Percentiles rank a stretch among this genome's conserved stretches.
These are phyloP conservation scores for Notolabrus celidotus DNA, from an alignment of 2,797 vertebrate genomes.

Conservation along the genomic window DNA sequence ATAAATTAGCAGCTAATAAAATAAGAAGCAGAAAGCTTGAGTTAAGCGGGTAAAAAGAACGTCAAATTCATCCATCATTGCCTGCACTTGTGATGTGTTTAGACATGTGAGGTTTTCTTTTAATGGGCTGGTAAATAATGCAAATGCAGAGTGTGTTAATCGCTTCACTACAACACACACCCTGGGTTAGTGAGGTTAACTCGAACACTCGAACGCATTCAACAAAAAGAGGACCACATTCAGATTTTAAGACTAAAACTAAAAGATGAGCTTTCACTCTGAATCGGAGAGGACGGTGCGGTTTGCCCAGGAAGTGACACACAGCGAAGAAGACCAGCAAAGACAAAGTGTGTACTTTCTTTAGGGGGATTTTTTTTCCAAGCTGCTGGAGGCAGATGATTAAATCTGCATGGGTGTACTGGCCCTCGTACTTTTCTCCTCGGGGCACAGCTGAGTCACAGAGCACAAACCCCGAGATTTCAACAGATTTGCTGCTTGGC, in stretches of 20 bases:
- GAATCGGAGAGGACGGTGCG: not conserved
- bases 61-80: conserved; percentile 42
- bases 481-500: conserved; percentile 70
- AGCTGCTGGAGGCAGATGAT: conserved; percentile 32
- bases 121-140: conserved; percentile 62
- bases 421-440: conserved; percentile 38
- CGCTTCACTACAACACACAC: conserved; percentile 27
- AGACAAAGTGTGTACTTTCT: not conserved
- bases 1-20: too few species aligned
- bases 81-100: conserved; percentile 19
- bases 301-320: not conserved
- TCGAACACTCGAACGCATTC: conserved; percentile 31
- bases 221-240: conserved; percentile 10
- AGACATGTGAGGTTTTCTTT: conserved; percentile 41
- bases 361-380: conserved; percentile 24
- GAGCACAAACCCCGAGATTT: conserved; percentile 59
- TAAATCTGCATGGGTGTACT: conserved; percentile 42
- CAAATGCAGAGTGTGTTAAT: conserved; percentile 36
- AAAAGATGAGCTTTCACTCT: not conserved
- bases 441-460: conserved; percentile 53
- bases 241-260: not conserved
- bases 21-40: conserved; percentile 17
- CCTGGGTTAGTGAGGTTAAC: conserved; percentile 21
- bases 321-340: not conserved
- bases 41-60: conserved; percentile 18